Evolutionary conservation across 2,888 invertebrate genomes (phyloP).

Genomic region (Shargacucullia verbasci): DNA sequence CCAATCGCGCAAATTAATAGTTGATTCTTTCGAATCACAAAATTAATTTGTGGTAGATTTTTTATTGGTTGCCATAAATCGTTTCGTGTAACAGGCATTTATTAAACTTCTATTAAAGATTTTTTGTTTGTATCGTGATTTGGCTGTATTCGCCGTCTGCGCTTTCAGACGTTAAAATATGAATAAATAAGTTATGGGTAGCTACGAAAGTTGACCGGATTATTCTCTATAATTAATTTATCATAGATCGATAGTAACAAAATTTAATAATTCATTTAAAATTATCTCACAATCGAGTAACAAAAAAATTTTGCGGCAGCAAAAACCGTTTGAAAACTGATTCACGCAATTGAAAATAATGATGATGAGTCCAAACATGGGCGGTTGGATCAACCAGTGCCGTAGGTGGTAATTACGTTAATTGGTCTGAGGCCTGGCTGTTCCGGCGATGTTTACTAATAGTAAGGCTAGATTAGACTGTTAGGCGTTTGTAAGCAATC

Average conservation of each 20-base stretch:
- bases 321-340: constrained; percentile 20
- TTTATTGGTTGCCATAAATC: constrained; percentile 20
- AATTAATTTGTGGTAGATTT: constrained; percentile 9
- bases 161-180: too few relatives aligned
- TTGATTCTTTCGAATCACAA: constrained; percentile 17
- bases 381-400: constrained; percentile 13
- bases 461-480: constrained; percentile 15
- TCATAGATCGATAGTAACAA: too few relatives aligned
- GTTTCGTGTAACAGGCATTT: constrained; percentile 10
- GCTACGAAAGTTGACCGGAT: too few relatives aligned
- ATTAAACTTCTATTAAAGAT: not conserved
- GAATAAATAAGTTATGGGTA: too few relatives aligned
- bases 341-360: constrained; percentile 45
- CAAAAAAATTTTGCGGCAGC: constrained; percentile 4
- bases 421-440: constrained; percentile 16
- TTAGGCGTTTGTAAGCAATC: constrained; percentile 20
- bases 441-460: constrained; percentile 14
- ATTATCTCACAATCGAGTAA: not conserved
- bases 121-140: constrained; percentile 1
- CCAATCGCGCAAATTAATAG: constrained; percentile 33
- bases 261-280: too few relatives aligned
- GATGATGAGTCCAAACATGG: constrained; percentile 39
- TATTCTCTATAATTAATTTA: too few relatives aligned
- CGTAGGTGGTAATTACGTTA: constrained; percentile 45
- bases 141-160: not conserved